Conservation (phyloP, 1,140 invertebrate genomes). For the Magallana angulata region DNA sequence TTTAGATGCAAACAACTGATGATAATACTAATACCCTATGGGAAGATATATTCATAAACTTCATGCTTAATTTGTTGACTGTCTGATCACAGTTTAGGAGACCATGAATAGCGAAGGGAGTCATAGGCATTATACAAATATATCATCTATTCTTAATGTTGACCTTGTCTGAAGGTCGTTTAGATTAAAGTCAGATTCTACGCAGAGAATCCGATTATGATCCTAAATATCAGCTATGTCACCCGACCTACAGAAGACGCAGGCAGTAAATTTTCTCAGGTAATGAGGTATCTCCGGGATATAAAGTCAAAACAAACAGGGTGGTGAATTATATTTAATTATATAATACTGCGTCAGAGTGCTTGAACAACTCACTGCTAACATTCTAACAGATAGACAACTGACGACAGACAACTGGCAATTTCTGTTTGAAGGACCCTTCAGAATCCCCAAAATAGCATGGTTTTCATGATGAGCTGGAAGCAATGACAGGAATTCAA, state of each 20-base stretch:
- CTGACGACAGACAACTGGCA: not conserved
- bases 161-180: conserved; percentile 24
- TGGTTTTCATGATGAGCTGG: not conserved
- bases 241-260: conserved; percentile 10
- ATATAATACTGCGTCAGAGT: not conserved
- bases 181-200: conserved; percentile 20
- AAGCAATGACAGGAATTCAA: conserved; percentile 2
- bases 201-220: not conserved
- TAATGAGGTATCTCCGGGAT: not conserved
- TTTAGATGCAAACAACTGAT: too few relatives aligned
- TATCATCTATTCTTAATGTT: not conserved
- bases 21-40: too few relatives aligned
- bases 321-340: not conserved
- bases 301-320: not conserved
- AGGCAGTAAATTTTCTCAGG: conserved; percentile 17
- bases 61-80: too few relatives aligned
- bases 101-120: too few relatives aligned
- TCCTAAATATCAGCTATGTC: not conserved
- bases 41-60: too few relatives aligned
- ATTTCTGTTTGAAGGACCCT: not conserved
- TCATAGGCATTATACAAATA: too few relatives aligned
- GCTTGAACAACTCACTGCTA: not conserved
- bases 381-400: not conserved
- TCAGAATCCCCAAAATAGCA: not conserved
- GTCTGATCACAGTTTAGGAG: too few relatives aligned